These are phyloP conservation scores for Mus spicilegus DNA, from an alignment of 2,113 vertebrate species.

Conservation along the genomic window DNA sequence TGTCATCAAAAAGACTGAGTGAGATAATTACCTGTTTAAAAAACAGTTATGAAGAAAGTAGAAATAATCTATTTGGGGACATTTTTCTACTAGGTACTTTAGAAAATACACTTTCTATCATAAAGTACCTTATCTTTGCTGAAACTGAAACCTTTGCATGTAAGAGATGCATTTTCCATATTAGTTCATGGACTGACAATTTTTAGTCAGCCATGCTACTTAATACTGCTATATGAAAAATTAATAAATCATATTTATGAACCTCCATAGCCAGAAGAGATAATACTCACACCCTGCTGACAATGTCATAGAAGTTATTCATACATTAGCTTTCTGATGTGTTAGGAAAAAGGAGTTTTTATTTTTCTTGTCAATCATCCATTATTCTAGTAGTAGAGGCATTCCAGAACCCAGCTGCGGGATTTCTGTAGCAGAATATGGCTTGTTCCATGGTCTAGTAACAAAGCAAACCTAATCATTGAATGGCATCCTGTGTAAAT, in stretches of 20 bases:
- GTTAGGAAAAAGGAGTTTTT: background rate
- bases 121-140: background rate
- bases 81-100: background rate
- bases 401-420: background rate
- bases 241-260: slow-evolving; percentile 32
- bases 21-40: background rate
- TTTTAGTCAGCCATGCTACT: background rate
- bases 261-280: background rate
- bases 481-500: background rate
- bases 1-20: background rate
- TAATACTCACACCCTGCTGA: background rate
- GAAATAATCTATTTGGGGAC: background rate
- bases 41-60: background rate
- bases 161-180: background rate
- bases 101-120: background rate
- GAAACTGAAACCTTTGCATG: background rate
- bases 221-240: background rate
- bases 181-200: background rate
- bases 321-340: background rate
- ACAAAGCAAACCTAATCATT: background rate
- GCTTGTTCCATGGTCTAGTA: background rate
- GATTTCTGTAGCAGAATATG: background rate
- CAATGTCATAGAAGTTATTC: background rate
- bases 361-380: slow-evolving; percentile 3
- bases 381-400: background rate